A percentile compares a stretch with the other conserved stretches of the same genome.
These are phyloP conservation scores for Fistularia commersonii DNA, from an alignment of 2,797 vertebrate species.

Conservation along the genomic window DNA sequence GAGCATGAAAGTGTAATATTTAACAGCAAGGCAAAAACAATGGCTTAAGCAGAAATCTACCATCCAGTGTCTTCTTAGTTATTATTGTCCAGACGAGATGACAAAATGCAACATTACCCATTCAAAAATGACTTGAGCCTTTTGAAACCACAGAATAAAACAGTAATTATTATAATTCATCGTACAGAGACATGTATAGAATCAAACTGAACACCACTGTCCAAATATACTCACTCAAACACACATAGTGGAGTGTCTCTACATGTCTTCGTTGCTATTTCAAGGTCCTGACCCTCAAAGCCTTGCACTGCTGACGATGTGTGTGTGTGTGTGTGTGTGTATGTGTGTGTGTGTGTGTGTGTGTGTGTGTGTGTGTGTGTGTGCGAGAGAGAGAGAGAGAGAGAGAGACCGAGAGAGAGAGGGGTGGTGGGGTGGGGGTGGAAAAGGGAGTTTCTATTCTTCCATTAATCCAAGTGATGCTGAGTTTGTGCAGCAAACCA, in stretches of 20 bases:
- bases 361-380: conserved; percentile 21
- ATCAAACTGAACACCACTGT: not conserved
- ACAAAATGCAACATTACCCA: no score
- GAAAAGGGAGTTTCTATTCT: conserved; percentile 49
- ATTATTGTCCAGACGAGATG: no score
- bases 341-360: conserved; percentile 33
- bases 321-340: conserved; percentile 10
- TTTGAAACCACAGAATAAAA: no score
- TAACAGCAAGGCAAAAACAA: no score
- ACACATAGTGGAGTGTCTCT: not conserved
- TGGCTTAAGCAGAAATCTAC: no score
- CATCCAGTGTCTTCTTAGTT: no score
- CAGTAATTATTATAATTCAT: no score
- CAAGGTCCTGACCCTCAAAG: conserved; percentile 12
- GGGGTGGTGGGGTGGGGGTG: not conserved
- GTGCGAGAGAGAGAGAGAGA: not conserved
- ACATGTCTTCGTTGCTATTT: conserved; percentile 12
- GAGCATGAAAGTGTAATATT: no score
- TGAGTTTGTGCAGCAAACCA: conserved; percentile 55
- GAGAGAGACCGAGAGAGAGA: no score
- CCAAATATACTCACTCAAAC: not conserved
- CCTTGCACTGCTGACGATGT: conserved; percentile 7
- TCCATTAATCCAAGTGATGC: conserved; percentile 60
- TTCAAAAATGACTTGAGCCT: no score
- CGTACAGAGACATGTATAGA: not conserved